Base-by-base conservation (phyloP, 2,888 invertebrate species). In the Drosophila gaucha region DNA sequence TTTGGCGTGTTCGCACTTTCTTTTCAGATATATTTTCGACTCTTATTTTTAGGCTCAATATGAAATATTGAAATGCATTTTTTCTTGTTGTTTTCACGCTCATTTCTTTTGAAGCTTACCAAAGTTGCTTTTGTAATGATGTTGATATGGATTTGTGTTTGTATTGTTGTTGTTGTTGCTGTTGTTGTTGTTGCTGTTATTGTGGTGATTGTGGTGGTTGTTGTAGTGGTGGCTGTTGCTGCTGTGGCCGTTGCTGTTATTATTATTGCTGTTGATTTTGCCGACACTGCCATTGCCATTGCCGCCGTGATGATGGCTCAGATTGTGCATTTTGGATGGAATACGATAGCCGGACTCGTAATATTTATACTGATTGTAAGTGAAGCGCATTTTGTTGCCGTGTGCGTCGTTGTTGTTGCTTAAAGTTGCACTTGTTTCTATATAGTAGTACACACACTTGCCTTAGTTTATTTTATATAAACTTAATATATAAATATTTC, bases 341-440 rank as follows among this genome's bases (percentile, higher is more conserved):
- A 89, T 87, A 83, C 90, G 90, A 84, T 91, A 90, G 49, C 90
- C 90, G 86, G 90, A 90, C 66, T 91, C 90, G 59, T 88, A 90
- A 75, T 89, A 90, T 77, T 90, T 90, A 78, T 91, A 91, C 84
- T 91, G 91, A 84, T 91, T 91, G 80, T 91, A 91, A 69, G 91
- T 91, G 83, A 91, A 91, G 82, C 91, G 90, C 91, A 91, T 91
- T 80, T 76, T 88, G 68, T 58, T 16, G 38, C 54, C 43, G 52
- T 59, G 36, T 24, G 43, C 43, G 10, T 47, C 36, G 12, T 14
- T 35, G n/a, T 38, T 52, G 8, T 30, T 31, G 22, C 2, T 31
- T 8, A 54, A 16, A 12, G 18, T 28, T 43, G 8, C 10, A 10
- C 6, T 3, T 26, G 5, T 33, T 12, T 10, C 12, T 31, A n/a